Evolutionary conservation across 2,797 vertebrate species (phyloP).

Genomic region (Triplophysa bombifrons): DNA sequence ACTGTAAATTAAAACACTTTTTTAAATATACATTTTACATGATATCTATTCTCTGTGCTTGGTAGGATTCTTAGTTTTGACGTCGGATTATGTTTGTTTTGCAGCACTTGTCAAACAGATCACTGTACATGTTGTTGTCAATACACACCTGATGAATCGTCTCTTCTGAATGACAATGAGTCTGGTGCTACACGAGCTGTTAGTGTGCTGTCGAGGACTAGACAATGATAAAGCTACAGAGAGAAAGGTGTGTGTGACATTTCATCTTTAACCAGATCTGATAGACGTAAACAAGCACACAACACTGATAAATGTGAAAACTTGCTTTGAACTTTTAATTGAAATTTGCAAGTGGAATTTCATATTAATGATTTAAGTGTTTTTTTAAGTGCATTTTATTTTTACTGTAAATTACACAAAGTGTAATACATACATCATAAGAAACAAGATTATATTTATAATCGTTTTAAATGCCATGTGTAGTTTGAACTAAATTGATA

Average conservation of each 20-base stretch:
- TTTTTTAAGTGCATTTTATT: too few species aligned
- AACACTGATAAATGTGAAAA: neutral
- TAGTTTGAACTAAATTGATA: too few species aligned
- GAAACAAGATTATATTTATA: too few species aligned
- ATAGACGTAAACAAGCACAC: neutral
- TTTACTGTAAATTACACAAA: too few species aligned
- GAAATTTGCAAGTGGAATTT: too few species aligned
- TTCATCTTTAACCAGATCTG: neutral
- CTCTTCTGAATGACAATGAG: conserved; percentile 77
- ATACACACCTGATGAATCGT: neutral
- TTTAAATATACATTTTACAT: neutral
- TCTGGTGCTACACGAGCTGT: conserved; percentile 84
- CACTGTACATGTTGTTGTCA: neutral
- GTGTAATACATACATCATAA: too few species aligned
- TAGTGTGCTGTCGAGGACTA: conserved; percentile 89
- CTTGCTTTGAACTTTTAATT: too few species aligned
- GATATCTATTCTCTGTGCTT: neutral
- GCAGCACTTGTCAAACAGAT: neutral
- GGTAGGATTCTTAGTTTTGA: neutral
- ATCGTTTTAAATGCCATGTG: too few species aligned
- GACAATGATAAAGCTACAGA: conserved; percentile 90
- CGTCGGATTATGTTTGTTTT: neutral
- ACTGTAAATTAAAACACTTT: neutral
- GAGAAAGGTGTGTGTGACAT: conserved; percentile 81
- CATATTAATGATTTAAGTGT: too few species aligned